Evolutionary conservation across 2,888 invertebrate genomes (phyloP).

Genomic region (Nephrocerus scutellatus): DNA sequence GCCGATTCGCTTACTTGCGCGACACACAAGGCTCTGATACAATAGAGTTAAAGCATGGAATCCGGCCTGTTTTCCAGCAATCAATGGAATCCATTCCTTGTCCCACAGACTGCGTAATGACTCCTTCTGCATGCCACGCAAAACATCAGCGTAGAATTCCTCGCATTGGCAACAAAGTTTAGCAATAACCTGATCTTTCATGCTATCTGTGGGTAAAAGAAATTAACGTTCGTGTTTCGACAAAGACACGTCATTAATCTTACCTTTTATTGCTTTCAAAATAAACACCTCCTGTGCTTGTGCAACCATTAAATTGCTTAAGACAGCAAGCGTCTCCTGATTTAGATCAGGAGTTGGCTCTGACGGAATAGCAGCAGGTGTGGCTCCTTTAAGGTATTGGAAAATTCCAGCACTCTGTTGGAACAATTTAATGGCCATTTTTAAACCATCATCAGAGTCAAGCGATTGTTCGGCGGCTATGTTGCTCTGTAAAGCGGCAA

Average conservation of each 20-base stretch:
- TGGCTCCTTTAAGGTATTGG: slow-evolving; percentile 71
- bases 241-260: slow-evolving; percentile 11
- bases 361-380: slow-evolving; percentile 77
- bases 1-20: slow-evolving; percentile 70
- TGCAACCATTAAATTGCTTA: slow-evolving; percentile 87
- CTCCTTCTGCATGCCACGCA: slow-evolving; percentile 81
- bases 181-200: slow-evolving; percentile 90
- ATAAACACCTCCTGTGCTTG: slow-evolving; percentile 98
- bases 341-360: slow-evolving; percentile 94
- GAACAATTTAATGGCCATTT: slow-evolving; percentile 83
- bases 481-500: slow-evolving; percentile 86
- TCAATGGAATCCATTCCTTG: slow-evolving; percentile 73
- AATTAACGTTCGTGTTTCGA: neutral
- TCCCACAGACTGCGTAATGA: slow-evolving; percentile 79
- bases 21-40: slow-evolving; percentile 79
- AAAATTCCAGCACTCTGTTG: slow-evolving; percentile 92
- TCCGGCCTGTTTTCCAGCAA: slow-evolving; percentile 74
- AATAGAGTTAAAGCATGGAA: slow-evolving; percentile 85
- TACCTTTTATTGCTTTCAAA: slow-evolving; percentile 82
- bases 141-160: slow-evolving; percentile 86
- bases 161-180: slow-evolving; percentile 89
- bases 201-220: slow-evolving; percentile 58
- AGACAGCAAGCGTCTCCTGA: slow-evolving; percentile 82
- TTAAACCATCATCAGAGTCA: slow-evolving; percentile 89
- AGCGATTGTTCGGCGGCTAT: slow-evolving; percentile 78